Percentiles rank a stretch among this genome's conserved stretches.
Conservation (phyloP, 2,113 vertebrate species). For the Plestiodon gilberti region DNA sequence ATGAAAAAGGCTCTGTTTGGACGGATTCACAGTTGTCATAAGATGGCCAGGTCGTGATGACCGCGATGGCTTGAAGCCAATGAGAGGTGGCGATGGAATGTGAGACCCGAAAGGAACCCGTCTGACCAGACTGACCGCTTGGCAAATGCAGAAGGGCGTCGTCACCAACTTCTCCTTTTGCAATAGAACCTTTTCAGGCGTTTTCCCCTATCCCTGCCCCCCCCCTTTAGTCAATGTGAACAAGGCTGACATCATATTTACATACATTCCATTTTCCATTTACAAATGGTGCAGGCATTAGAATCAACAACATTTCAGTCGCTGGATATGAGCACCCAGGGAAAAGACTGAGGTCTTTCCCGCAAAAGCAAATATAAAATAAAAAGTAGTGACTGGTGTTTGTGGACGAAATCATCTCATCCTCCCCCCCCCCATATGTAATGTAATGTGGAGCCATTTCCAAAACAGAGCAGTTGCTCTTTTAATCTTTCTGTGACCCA, state of each 20-base stretch:
- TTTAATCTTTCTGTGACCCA: background rate
- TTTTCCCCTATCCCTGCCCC: background rate
- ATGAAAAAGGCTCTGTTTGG: background rate
- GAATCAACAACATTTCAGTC: background rate
- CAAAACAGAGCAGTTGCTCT: background rate
- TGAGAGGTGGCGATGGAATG: background rate
- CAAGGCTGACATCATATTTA: background rate
- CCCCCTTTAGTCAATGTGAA: background rate
- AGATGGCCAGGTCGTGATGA: background rate
- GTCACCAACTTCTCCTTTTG: no score
- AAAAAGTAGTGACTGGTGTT: background rate
- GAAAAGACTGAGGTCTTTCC: background rate
- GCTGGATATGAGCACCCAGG: background rate
- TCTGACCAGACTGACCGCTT: background rate
- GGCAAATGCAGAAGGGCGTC: background rate
- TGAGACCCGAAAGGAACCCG: background rate
- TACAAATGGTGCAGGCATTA: background rate
- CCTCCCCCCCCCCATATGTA: constrained; percentile 9
- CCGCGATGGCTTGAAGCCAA: background rate
- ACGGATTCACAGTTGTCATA: background rate
- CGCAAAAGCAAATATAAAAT: fast-evolving
- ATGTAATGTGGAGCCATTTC: background rate
- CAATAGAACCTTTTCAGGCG: no score
- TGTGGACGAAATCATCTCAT: constrained; percentile 11
- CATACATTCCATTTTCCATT: background rate